Conservation (phyloP, 2,797 vertebrate species). For the Smutsia gigantea region DNA sequence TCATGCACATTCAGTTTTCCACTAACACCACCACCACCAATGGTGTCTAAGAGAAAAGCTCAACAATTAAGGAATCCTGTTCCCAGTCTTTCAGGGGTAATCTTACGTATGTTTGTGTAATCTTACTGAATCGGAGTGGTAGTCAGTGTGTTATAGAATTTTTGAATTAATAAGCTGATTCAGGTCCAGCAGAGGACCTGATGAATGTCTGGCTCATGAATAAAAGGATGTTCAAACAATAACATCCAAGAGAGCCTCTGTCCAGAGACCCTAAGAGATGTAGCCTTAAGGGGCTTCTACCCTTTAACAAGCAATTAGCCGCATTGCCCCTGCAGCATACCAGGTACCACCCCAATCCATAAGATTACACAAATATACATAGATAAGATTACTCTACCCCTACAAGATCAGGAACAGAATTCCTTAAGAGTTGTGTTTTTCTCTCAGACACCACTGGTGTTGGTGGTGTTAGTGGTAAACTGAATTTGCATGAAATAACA, state of each 20-base stretch:
- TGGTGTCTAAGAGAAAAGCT: not conserved
- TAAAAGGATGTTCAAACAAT: not conserved
- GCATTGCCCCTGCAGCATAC: too few relatives aligned
- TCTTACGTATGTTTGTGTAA: not conserved
- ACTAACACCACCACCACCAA: not conserved
- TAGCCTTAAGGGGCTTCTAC: not conserved
- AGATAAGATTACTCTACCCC: too few relatives aligned
- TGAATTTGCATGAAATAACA: too few relatives aligned
- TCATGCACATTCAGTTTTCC: not conserved
- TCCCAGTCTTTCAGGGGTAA: not conserved
- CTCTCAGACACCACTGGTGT: too few relatives aligned
- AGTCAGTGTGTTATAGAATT: not conserved
- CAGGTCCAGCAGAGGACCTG: not conserved
- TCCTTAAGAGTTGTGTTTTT: too few relatives aligned
- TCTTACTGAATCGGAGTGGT: not conserved
- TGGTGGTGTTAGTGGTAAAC: too few relatives aligned
- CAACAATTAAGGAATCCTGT: not conserved
- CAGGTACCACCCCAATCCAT: too few relatives aligned
- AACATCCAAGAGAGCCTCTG: not conserved
- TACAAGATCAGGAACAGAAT: too few relatives aligned
- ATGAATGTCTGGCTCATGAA: not conserved
- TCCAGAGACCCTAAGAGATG: not conserved
- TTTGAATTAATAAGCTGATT: not conserved
- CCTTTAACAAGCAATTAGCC: not conserved
- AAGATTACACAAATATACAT: too few relatives aligned